Evolutionary conservation across 2,888 invertebrate genomes (phyloP).

Genomic region (Morpho achilles): DNA sequence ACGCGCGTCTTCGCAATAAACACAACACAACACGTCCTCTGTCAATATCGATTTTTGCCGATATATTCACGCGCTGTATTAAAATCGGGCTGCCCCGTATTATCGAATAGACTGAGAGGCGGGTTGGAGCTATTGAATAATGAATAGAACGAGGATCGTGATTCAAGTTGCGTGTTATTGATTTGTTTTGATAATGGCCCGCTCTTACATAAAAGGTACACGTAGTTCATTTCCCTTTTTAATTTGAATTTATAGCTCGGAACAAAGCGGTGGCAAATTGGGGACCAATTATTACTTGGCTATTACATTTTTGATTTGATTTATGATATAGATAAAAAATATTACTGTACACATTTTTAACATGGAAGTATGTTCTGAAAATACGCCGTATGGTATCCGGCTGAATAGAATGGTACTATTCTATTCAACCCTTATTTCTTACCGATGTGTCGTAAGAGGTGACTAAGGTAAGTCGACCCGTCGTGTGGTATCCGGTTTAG

Average conservation of each 20-base stretch:
- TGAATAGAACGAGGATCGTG: conserved; percentile 54
- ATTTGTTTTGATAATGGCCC: conserved; percentile 24
- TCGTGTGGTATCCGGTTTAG: no score
- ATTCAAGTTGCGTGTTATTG: conserved; percentile 42
- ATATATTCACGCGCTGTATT: conserved; percentile 21
- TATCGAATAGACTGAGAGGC: conserved; percentile 33
- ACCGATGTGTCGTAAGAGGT: no score
- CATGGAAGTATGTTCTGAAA: no score
- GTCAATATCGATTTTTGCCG: conserved; percentile 24
- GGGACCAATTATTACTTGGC: no score
- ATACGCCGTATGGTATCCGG: no score
- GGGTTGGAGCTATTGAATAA: conserved; percentile 60
- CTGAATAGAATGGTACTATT: no score
- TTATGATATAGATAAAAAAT: no score
- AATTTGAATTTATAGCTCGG: conserved; percentile 3
- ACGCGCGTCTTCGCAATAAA: conserved; percentile 33
- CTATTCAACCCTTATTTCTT: no score
- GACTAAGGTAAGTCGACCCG: no score
- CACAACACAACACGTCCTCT: conserved; percentile 42
- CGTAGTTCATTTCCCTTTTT: conserved; percentile 6
- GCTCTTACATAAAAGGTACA: conserved; percentile 9
- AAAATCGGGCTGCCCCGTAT: conserved; percentile 31
- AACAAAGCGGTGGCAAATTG: not conserved
- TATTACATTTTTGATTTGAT: no score
- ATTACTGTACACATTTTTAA: no score